Evolutionary conservation across 2,797 vertebrate genomes (phyloP).

Genomic region (Tadarida brasiliensis): DNA sequence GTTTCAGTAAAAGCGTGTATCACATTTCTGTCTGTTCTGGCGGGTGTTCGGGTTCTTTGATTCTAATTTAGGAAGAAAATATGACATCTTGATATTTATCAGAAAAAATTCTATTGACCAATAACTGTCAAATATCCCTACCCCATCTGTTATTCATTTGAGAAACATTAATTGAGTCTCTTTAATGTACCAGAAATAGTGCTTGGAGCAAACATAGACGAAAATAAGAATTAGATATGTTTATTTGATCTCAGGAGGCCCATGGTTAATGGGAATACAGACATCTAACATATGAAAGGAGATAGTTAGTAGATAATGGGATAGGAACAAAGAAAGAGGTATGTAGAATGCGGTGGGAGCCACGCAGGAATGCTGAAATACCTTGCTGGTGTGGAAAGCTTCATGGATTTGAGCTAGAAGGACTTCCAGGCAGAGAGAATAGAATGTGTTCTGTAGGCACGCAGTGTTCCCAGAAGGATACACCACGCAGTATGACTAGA

Average conservation of each 20-base stretch:
- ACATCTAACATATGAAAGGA: not conserved
- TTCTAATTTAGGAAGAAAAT: conserved; percentile 5
- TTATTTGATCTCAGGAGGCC: not conserved
- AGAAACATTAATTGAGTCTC: not conserved
- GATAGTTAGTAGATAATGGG: not conserved
- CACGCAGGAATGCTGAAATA: not conserved
- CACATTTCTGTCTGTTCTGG: not conserved
- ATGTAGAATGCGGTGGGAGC: fast-evolving
- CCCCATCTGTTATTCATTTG: not conserved
- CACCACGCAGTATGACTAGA: not conserved
- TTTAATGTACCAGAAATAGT: not conserved
- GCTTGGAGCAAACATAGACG: not conserved
- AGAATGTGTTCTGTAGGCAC: not conserved
- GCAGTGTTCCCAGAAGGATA: not conserved
- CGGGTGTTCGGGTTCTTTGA: not conserved
- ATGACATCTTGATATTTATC: not conserved
- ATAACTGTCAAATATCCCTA: not conserved
- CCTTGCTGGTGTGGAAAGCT: not conserved
- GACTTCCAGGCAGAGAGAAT: not conserved
- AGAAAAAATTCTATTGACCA: not conserved
- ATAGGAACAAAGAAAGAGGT: not conserved
- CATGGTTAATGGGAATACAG: not conserved
- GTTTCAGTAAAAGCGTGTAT: not conserved
- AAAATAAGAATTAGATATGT: not conserved
- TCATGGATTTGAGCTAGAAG: not conserved